A percentile compares a stretch with the other conserved stretches of the same genome.
Conservation (phyloP, 2,888 invertebrate species). For the Megalurothrips usitatus region DNA sequence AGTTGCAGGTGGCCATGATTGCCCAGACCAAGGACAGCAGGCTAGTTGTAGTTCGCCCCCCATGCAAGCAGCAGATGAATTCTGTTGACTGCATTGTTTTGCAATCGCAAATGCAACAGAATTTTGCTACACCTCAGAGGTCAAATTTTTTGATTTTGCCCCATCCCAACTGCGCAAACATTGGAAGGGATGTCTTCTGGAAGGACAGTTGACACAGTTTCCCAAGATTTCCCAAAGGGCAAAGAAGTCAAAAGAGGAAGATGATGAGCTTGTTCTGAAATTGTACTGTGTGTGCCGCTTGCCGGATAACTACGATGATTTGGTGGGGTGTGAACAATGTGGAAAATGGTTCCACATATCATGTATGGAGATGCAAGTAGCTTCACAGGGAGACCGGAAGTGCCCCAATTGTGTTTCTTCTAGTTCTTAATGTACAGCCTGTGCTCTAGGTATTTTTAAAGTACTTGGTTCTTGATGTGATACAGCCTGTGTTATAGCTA, state of each 20-base stretch:
- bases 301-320: not conserved
- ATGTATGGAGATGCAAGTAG: not conserved
- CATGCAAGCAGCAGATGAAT: not conserved
- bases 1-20: not conserved
- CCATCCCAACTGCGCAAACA: not conserved
- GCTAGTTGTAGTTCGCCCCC: not conserved
- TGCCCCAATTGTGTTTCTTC: no score
- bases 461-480: no score
- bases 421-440: no score
- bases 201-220: not conserved
- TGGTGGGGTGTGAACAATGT: not conserved
- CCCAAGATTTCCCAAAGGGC: not conserved
- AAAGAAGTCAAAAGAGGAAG: not conserved
- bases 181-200: not conserved
- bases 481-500: no score
- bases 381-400: no score
- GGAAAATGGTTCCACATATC: not conserved
- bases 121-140: not conserved
- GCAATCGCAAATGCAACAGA: not conserved
- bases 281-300: not conserved
- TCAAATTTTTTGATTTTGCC: not conserved
- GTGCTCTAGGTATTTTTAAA: no score
- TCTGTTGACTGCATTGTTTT: not conserved
- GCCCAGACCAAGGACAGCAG: not conserved
- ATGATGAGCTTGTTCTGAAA: not conserved